Evolutionary conservation across 2,797 vertebrate species (phyloP), one percentile per base, ranked within the genome.

Genomic region (Parambassis ranga): DNA sequence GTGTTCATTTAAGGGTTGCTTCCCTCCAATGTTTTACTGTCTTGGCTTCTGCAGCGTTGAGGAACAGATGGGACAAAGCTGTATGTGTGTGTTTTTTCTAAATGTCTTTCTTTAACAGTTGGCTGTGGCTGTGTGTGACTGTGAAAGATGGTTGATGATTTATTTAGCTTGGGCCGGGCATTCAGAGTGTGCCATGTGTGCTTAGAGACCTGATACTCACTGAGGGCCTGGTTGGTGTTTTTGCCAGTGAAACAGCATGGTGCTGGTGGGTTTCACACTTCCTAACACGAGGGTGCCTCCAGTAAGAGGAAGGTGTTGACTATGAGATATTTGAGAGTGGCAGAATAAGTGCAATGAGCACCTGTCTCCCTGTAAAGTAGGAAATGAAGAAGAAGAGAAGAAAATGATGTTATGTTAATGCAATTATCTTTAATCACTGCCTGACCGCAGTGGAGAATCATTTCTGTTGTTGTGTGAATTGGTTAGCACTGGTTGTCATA

Each of bases 121-220:
- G 79, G 71, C 87, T 60, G 60, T 68, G 71, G 44, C 38, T 42
- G 23, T 43, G 33, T 69, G 59, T 27, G 72, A 71, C 74, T 69
- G 73, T 32, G 57, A 55, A 76, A 69, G 55, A 79, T 65, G 65
- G 51, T 49, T 75, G 73, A 75, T 83, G 83, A 84, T 90, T 90
- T 89, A 83, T 87, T 86, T 88, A 75, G 82, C 55, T 79, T 65
- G 73, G 77, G 52, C 49, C 64, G 52, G 1, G 56, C 46, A 22
- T 65, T 71, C 65, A 35, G 74, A 75, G 70, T 67, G 72, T 72
- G 75, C 70, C 74, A 81, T 82, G 83, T 84, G 78, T 86, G 82
- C 65, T 77, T 35, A 52, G 84, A 86, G 82, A 89, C 72, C 62
- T 37, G 85, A 89, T 86, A 85, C 84, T 79, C 82, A 58, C 82